Conservation (phyloP, 35 echinoderm and acorn worm species). For the Patiria miniata region DNA sequence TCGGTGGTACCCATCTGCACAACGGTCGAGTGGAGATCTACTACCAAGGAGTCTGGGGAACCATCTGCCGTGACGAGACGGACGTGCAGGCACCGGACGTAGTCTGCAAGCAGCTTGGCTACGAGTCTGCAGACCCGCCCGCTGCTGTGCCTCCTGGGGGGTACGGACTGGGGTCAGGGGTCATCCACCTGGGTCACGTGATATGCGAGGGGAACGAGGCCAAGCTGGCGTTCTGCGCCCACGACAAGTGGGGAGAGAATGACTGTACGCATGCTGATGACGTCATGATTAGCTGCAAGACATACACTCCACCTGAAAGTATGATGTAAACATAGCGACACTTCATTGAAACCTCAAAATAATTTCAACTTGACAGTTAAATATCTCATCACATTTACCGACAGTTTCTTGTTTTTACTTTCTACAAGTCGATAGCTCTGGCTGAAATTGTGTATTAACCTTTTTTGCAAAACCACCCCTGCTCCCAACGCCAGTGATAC, state of each 20-base stretch:
- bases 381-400: no score
- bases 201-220: neutral
- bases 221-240: neutral
- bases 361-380: no score
- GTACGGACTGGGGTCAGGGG: neutral
- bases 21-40: conserved; percentile 34
- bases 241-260: neutral
- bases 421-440: no score
- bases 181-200: neutral
- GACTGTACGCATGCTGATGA: neutral
- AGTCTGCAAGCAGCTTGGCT: conserved; percentile 40
- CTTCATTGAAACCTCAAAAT: no score
- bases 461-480: no score
- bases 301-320: conserved; percentile 4
- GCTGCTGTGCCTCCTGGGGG: neutral
- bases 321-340: neutral
- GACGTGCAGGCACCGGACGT: neutral
- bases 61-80: conserved; percentile 1
- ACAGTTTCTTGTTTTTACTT: no score
- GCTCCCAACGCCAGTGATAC: no score
- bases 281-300: neutral
- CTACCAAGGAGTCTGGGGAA: conserved; percentile 30
- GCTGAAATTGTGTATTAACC: no score
- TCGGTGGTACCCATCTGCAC: neutral
- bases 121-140: neutral